A percentile compares a stretch with the other conserved stretches of the same genome.
phyloP scores from a whole-genome alignment of 2,797 vertebrate species.

The Acanthurus leucopareius region DNA sequence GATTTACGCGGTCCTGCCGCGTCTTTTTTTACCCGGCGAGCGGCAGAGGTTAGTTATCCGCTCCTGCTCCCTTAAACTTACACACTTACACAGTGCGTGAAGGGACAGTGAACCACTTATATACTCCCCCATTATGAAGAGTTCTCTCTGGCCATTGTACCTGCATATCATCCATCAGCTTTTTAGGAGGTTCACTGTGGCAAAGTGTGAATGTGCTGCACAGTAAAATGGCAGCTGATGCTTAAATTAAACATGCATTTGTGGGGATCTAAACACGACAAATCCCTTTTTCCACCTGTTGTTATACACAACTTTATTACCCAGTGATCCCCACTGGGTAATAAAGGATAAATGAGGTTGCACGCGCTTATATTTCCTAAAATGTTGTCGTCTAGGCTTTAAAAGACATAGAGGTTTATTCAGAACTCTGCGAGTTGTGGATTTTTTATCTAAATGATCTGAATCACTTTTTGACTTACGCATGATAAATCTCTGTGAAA shows the following conservation, averaged over 20 bases:
- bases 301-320: background rate
- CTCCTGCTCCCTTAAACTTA: slow-evolving; percentile 27
- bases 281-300: slow-evolving; percentile 9
- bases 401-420: no score
- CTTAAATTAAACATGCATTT: background rate
- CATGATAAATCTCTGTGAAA: no score
- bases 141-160: slow-evolving; percentile 1
- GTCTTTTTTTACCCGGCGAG: slow-evolving; percentile 41
- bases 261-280: background rate
- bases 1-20: slow-evolving; percentile 48
- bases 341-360: background rate
- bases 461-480: no score
- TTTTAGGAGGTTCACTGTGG: background rate
- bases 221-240: background rate
- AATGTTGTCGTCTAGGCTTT: no score
- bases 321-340: background rate
- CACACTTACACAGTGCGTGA: slow-evolving; percentile 18
- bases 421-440: no score
- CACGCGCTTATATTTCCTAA: background rate
- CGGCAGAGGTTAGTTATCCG: slow-evolving; percentile 34
- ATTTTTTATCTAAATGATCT: no score
- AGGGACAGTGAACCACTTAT: slow-evolving; percentile 29
- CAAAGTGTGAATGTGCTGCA: background rate
- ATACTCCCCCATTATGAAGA: background rate
- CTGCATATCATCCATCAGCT: background rate